These are phyloP conservation scores for Platysternon megacephalum DNA, from an alignment of 2,113 vertebrate species.

Conservation along the genomic window DNA sequence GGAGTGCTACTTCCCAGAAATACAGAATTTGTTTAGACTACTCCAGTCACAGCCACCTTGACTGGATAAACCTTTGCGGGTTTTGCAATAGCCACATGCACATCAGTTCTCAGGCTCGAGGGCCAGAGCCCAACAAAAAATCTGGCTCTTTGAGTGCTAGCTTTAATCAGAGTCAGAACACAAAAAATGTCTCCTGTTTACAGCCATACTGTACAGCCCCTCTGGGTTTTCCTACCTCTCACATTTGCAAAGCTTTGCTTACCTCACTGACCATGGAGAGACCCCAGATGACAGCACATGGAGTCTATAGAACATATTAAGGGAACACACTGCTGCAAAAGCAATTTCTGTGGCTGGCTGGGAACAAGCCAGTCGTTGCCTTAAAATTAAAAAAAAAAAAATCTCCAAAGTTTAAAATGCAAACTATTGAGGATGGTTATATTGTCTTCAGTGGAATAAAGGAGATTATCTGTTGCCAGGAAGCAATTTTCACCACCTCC, in stretches of 20 bases:
- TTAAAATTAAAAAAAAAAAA: neutral
- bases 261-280: neutral
- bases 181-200: constrained; percentile 56
- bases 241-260: neutral
- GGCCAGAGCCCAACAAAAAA: neutral
- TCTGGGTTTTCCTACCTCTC: constrained; percentile 22
- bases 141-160: neutral
- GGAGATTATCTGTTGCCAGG: neutral
- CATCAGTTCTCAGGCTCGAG: constrained; percentile 2
- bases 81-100: constrained; percentile 41
- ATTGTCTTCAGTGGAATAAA: neutral
- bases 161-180: constrained; percentile 17
- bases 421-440: neutral
- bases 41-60: constrained; percentile 68
- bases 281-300: constrained; percentile 41
- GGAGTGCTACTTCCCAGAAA: constrained; percentile 78
- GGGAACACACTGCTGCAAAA: neutral
- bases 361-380: neutral
- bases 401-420: neutral
- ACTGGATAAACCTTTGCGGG: constrained; percentile 30
- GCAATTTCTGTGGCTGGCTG: neutral
- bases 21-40: constrained; percentile 54
- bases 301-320: constrained; percentile 1
- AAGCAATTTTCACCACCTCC: neutral
- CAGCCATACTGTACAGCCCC: neutral